phyloP scores from a whole-genome alignment of 2,888 invertebrate genomes.

The Rhopalosiphum nymphaeae region DNA sequence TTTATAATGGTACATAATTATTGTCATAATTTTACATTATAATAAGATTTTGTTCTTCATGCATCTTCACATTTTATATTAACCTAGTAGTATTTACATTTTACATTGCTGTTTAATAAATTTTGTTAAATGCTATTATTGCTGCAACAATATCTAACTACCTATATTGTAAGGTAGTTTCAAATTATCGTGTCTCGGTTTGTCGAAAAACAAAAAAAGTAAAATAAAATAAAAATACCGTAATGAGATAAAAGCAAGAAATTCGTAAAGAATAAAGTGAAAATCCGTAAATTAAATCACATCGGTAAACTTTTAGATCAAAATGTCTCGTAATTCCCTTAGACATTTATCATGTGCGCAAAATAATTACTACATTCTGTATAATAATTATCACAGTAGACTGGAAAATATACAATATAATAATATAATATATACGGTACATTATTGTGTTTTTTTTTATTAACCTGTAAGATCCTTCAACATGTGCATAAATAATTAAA shows the following conservation, averaged over 20 bases:
- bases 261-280: background rate
- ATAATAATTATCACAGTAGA: background rate
- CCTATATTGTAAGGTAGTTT: background rate
- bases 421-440: background rate
- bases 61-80: background rate
- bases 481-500: background rate
- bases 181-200: background rate
- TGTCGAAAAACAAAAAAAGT: background rate
- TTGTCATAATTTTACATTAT: background rate
- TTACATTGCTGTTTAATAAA: background rate
- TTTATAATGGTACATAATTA: no score
- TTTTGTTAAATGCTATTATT: background rate
- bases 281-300: constrained; percentile 2
- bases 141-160: no score
- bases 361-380: background rate
- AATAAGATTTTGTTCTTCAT: background rate
- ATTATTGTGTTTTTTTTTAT: background rate
- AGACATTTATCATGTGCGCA: background rate
- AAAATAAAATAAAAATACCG: background rate
- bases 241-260: background rate
- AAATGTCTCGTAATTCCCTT: background rate
- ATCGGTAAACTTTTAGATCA: background rate
- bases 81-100: background rate
- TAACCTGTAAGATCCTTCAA: background rate
- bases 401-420: background rate